Evolutionary conservation across 2,113 vertebrate genomes (phyloP).

Genomic region (Neogale vison): DNA sequence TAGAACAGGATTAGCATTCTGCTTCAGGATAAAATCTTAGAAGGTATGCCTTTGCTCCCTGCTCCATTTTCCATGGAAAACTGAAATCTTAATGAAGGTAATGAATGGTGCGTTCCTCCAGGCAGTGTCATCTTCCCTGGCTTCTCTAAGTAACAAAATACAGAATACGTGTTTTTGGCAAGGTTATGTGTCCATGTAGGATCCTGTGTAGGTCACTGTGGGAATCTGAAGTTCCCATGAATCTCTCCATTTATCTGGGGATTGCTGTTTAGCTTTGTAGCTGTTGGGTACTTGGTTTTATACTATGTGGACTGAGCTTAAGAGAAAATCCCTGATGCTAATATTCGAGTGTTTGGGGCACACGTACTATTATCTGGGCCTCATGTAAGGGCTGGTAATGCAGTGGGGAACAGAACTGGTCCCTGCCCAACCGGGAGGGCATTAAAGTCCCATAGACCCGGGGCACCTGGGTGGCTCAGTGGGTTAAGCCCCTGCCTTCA

Average conservation of each 20-base stretch:
- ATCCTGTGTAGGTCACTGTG: rapidly evolving
- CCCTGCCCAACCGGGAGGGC: background rate
- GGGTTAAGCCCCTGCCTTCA: too few species aligned
- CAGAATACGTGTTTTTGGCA: background rate
- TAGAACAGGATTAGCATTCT: background rate
- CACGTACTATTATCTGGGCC: background rate
- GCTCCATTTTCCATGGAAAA: background rate
- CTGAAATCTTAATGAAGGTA: background rate
- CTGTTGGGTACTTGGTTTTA: background rate
- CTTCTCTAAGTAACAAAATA: background rate
- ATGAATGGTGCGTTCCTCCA: background rate
- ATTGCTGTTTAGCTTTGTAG: background rate
- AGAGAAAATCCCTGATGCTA: background rate
- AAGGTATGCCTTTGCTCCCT: background rate
- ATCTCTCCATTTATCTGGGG: background rate
- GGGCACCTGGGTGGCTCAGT: too few species aligned
- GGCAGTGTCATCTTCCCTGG: background rate
- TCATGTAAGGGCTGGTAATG: background rate
- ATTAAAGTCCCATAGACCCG: background rate
- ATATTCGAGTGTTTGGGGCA: background rate
- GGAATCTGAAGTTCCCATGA: background rate
- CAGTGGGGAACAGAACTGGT: background rate
- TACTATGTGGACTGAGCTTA: background rate
- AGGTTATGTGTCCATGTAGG: background rate
- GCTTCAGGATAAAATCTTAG: background rate